Evolutionary conservation across 1,140 invertebrate genomes (phyloP).

Genomic region (Bombus consobrinus): DNA sequence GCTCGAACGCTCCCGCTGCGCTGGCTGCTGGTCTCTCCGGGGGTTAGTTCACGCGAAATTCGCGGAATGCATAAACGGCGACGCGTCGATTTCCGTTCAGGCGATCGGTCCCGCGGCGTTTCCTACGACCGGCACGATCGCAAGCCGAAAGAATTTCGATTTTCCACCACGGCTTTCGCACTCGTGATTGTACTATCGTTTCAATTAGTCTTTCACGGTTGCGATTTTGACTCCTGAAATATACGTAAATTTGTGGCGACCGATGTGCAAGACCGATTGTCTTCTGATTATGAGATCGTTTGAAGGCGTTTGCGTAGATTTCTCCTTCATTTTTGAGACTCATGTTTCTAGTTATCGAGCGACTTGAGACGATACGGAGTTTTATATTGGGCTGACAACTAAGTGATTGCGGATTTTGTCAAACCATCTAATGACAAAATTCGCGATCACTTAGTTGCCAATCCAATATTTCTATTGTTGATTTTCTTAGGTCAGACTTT

Average conservation of each 20-base stretch:
- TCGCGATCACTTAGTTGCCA: too few relatives aligned
- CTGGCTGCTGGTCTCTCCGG: neutral
- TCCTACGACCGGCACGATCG: neutral
- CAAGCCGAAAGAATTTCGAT: neutral
- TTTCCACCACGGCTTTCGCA: neutral
- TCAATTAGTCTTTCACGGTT: neutral
- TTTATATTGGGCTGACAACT: neutral
- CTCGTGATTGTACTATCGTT: neutral
- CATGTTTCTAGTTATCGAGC: neutral
- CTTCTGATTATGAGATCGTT: neutral
- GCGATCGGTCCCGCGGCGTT: neutral
- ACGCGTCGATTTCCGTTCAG: neutral
- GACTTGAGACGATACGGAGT: neutral
- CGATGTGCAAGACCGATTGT: too few relatives aligned
- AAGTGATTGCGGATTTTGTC: too few relatives aligned
- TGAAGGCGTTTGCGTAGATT: neutral
- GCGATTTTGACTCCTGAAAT: neutral
- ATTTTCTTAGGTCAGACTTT: too few relatives aligned
- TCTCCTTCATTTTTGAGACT: neutral
- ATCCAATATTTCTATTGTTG: too few relatives aligned
- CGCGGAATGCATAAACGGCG: constrained; percentile 23
- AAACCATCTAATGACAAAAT: too few relatives aligned
- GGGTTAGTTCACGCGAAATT: constrained; percentile 14
- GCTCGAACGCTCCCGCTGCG: neutral
- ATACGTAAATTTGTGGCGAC: too few relatives aligned